Evolutionary conservation across 2,113 vertebrate genomes (phyloP), one percentile per base, ranked within the genome.

Genomic region (Gambusia affinis): DNA sequence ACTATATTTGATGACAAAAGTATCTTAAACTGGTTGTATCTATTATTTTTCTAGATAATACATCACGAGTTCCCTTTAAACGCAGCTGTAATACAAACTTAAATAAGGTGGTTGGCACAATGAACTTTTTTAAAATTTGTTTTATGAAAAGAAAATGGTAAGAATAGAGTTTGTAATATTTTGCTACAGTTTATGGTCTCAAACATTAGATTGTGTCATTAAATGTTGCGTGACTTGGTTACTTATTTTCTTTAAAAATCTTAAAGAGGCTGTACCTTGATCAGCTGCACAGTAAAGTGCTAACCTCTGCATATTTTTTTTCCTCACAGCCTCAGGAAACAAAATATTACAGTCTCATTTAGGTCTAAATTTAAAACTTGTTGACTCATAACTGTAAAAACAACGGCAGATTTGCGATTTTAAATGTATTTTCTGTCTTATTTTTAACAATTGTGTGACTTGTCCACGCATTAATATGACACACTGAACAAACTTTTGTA

Each of bases 241-340:
- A 92, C 77, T 89, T 79, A 87, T 92, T 88, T 87, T 70, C 71
- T 81, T 87, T 64, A 70, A 83, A 79, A 60, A 75, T 72, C 66
- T 51, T 61, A 35, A 37, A 37, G 10, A 37, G 27, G 4, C 14
- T 88, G 89, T 30, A 91, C 89, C 93, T 93, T 92, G 89, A 78
- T 76, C 90, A 24, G 75, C 33, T 83, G 51, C 29, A 12, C 17
- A 35, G 42, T 79, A 54, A 29, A 19, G 61, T 84, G 81, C 83
- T 82, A 63, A 81, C 75, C 67, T 67, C 39, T 85, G 79, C 70
- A 83, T 1, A 62, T 75, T 87, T 68, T 78, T 54, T 8, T 1
- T 8, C 24, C 24, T n/a, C 39, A 63, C 31, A 28, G n/a, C 61
- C 28, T 33, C 19, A 24, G 51, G 24, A n/a, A 57, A 57, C 44